Percentiles rank a stretch among this genome's conserved stretches.
These are phyloP conservation scores for Thamnophis elegans DNA, from an alignment of 2,797 vertebrate species.

Conservation along the genomic window DNA sequence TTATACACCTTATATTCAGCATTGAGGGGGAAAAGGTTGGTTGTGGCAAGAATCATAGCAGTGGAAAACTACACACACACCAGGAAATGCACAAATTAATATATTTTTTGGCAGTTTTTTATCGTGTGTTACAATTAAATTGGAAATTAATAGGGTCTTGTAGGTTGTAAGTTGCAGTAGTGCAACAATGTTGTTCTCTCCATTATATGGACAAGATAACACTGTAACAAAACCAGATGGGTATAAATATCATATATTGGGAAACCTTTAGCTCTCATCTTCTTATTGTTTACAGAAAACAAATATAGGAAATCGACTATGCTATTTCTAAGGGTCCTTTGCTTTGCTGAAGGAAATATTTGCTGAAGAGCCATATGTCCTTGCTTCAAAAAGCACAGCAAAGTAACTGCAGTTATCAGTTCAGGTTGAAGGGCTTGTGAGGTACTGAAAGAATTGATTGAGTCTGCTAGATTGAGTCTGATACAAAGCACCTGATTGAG, in stretches of 20 bases:
- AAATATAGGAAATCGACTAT: not conserved
- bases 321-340: not conserved
- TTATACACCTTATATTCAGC: not conserved
- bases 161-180: not conserved
- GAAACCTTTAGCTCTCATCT: not conserved
- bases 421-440: not conserved
- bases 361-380: not conserved
- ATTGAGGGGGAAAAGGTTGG: not conserved
- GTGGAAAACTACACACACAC: not conserved
- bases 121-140: not conserved
- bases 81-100: not conserved
- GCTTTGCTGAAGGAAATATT: not conserved
- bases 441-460: not conserved
- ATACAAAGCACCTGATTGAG: not conserved
- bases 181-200: not conserved
- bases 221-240: not conserved
- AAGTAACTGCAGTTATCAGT: not conserved
- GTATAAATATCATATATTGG: not conserved
- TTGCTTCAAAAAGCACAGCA: not conserved
- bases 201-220: not conserved
- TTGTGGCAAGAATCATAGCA: not conserved
- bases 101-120: not conserved
- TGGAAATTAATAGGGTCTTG: not conserved
- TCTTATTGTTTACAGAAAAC: not conserved
- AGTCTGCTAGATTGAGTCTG: not conserved